A percentile compares a stretch with the other conserved stretches of the same genome.
Evolutionary conservation across 2,888 invertebrate species (phyloP).

Genomic region (Drosophila macrospina): DNA sequence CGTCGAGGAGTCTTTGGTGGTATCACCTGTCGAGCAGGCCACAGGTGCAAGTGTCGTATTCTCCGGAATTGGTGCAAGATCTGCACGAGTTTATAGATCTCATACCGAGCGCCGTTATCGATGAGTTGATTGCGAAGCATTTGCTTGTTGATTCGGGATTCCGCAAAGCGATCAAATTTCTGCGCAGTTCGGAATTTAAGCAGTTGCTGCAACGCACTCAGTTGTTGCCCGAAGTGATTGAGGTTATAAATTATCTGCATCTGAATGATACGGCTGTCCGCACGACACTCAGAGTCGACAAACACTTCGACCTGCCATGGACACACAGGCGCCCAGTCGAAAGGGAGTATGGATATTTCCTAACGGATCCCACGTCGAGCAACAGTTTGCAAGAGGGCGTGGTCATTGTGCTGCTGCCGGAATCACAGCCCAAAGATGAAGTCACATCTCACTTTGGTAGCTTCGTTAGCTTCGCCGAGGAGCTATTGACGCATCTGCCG

Average conservation of each 20-base stretch:
- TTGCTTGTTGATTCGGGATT: constrained; percentile 73
- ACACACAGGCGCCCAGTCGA: neutral
- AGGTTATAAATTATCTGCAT: constrained; percentile 77
- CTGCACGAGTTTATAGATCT: constrained; percentile 71
- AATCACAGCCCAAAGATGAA: neutral
- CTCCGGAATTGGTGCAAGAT: constrained; percentile 77
- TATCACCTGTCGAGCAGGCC: constrained; percentile 13
- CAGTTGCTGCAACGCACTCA: constrained; percentile 62
- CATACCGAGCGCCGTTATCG: constrained; percentile 68
- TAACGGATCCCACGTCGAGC: constrained; percentile 5
- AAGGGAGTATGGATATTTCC: constrained; percentile 1
- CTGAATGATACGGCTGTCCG: constrained; percentile 56
- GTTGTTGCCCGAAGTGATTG: constrained; percentile 74
- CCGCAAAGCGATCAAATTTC: constrained; percentile 71
- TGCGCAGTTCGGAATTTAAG: constrained; percentile 71
- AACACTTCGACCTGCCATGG: neutral
- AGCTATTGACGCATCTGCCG: constrained; percentile 75
- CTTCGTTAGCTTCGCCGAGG: constrained; percentile 70
- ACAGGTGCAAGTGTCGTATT: constrained; percentile 42
- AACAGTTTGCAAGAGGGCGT: constrained; percentile 28
- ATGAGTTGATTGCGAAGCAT: constrained; percentile 74
- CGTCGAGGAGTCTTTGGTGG: constrained; percentile 13
- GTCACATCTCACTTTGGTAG: constrained; percentile 21
- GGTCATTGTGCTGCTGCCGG: constrained; percentile 44
- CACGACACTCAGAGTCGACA: neutral